A percentile compares a stretch with the other conserved stretches of the same genome.
phyloP scores from a whole-genome alignment of 1,140 invertebrate genomes.

The Hyles vespertilio region DNA sequence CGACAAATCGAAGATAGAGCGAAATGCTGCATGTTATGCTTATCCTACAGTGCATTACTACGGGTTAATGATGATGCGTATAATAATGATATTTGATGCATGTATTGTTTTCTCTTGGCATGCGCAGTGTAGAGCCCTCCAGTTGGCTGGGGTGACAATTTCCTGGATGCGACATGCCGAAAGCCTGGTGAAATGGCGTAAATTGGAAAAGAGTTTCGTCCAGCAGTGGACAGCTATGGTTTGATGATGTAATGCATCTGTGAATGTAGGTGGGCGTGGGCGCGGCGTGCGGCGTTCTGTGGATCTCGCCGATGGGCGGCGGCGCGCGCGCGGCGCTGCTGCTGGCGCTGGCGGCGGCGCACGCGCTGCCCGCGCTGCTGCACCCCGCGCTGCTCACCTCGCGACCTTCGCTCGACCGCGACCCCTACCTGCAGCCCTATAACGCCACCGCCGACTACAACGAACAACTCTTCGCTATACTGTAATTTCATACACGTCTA shows the following conservation, averaged over 20 bases:
- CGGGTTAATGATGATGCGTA: no score
- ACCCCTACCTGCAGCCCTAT: slow-evolving; percentile 43
- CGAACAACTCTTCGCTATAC: slow-evolving; percentile 31
- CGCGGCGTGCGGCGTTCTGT: slow-evolving; percentile 51
- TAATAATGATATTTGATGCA: no score
- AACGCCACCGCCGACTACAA: slow-evolving; percentile 41
- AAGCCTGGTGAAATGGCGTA: no score
- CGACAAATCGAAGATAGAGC: no score
- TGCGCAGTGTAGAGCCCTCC: no score
- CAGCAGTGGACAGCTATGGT: no score
- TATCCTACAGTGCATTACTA: no score
- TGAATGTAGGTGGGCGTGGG: slow-evolving; percentile 46
- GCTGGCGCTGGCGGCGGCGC: slow-evolving; percentile 35
- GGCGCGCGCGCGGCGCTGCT: slow-evolving; percentile 36
- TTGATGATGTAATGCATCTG: background rate
- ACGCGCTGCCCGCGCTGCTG: slow-evolving; percentile 42
- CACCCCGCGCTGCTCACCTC: slow-evolving; percentile 41
- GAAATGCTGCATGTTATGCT: no score
- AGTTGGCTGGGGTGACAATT: no score
- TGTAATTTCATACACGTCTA: slow-evolving; percentile 34
- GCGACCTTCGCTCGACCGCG: slow-evolving; percentile 34
- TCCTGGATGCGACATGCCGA: no score
- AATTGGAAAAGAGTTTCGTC: no score
- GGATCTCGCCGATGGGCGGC: slow-evolving; percentile 47
- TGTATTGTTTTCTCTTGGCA: no score